Evolutionary conservation across 2,113 vertebrate genomes (phyloP).

Genomic region (Anseranas semipalmata): DNA sequence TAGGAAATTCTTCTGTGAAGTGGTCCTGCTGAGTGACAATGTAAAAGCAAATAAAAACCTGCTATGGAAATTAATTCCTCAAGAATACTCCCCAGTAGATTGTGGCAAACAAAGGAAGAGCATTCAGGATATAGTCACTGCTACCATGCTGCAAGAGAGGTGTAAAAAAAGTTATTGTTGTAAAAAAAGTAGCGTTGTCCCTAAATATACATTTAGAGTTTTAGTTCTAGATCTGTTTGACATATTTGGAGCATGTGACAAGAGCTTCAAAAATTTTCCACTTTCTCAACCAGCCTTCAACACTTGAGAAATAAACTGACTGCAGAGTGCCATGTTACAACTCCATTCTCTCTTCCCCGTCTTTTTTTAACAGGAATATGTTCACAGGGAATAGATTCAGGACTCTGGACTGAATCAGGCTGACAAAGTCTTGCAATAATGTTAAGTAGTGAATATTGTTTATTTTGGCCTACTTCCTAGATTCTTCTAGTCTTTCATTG

Average conservation of each 20-base stretch:
- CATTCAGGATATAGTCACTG: background rate
- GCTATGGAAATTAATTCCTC: background rate
- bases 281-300: conserved; percentile 66
- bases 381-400: conserved; percentile 54
- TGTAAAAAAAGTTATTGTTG: conserved; percentile 21
- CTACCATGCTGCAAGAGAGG: background rate
- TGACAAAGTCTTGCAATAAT: conserved; percentile 33
- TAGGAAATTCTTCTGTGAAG: background rate
- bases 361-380: conserved; percentile 56
- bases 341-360: conserved; percentile 19
- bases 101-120: background rate
- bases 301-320: conserved; percentile 68
- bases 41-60: background rate
- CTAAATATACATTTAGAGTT: background rate
- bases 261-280: conserved; percentile 57
- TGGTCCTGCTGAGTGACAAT: background rate
- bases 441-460: background rate
- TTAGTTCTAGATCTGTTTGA: conserved; percentile 52
- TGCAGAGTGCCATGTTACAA: conserved; percentile 50
- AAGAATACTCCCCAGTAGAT: background rate
- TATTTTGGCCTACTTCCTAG: conserved; percentile 12
- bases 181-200: background rate
- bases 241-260: conserved; percentile 67
- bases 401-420: conserved; percentile 22
- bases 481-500: conserved; percentile 7